Base-by-base conservation (phyloP, 2,797 vertebrate genomes). In the Melanogrammus aeglefinus region DNA sequence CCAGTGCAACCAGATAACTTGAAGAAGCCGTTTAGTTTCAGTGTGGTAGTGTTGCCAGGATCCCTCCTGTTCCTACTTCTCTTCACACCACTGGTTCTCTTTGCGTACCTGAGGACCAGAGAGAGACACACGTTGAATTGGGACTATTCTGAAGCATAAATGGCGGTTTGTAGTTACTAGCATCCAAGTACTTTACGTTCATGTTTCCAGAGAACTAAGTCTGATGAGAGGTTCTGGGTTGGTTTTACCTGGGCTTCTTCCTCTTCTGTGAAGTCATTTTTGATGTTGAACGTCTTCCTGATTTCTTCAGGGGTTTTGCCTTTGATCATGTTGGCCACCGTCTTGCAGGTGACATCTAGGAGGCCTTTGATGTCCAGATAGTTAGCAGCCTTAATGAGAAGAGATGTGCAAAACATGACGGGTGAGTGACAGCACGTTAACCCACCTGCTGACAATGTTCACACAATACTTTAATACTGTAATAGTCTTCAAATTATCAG, bases 61-160 rank as follows among this genome's bases (percentile, higher is more conserved):
- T 91, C 85, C 83, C 76, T 90, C 93, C 18, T 6, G 69, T 27
- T 88, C 57, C 8, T 93, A 99, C 92, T 99, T 99, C 89, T 99
- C 97, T 97, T 99, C 98, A 92, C 97, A 99, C 97, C 98, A 99
- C 93, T 99, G 98, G 94, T 99, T 99, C 93, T 98, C 97, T 94
- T 98, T 98, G 92, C 96, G 96, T 94, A 99, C 98, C 98, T 99
- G 94, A 0, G 3, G 77, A 85, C 4, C 1, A 84, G 10, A 84
- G 29, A 10, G 8, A 76, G 73, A 63, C 47, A 18, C 16, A 16
- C 41, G 41, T 57, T 57, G 6, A 63, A n/a, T 2, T 24, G 21
- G 57, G 57, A 8, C 57, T 24, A 21, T 57, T 57, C 57, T 63
- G 21, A 69, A 69, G 63, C 63, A 69, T 9, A 27, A 8, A 24